Evolutionary conservation across 2,797 vertebrate genomes (phyloP), one percentile per base, ranked within the genome.

Genomic region (Typhlichthys eigenmanni): DNA sequence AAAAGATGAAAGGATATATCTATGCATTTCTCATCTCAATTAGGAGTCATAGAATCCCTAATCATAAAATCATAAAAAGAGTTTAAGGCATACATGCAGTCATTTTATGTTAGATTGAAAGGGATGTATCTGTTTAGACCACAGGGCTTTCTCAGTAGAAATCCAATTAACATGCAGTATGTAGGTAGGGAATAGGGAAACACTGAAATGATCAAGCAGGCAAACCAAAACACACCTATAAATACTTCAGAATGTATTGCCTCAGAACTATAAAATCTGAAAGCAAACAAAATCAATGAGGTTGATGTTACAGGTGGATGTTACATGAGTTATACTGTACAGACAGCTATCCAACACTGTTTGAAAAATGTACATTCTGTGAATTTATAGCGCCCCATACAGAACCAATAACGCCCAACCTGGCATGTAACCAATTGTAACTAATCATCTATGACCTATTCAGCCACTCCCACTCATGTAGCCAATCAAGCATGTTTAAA

Each of bases 21-120:
- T 46, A 14, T 53, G 58, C 59, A 68, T 46, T 75, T 64, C 60
- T 68, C 59, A 59, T 68, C 69, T 83, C 80, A 79, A 62, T 77
- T 72, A 77, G 72, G 79, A 83, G 63, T 34, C 58, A 55, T 61
- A 54, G 12, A 65, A 81, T 68, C 69, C 84, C 83, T 73, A 38
- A 38, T 38, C 34, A 38, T 38, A 38, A 38, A 24, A 24, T 24
- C 24, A 24, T 24, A 24, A 24, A 24, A 61, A 53, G 76, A 79
- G 84, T 74, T 75, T 58, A 24, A 6, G 62, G 48, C 63, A 79
- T 76, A 70, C 66, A 59, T 75, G 64, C 62, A 60, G 68, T 76
- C 67, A 74, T 72, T 76, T 80, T 66, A 71, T 53, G 79, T 84
- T 84, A 82, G 83, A 86, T 88, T 80, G 73, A 85, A 86, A 88